Evolutionary conservation across 2,113 vertebrate species (phyloP).

Genomic region (Clupea harengus): DNA sequence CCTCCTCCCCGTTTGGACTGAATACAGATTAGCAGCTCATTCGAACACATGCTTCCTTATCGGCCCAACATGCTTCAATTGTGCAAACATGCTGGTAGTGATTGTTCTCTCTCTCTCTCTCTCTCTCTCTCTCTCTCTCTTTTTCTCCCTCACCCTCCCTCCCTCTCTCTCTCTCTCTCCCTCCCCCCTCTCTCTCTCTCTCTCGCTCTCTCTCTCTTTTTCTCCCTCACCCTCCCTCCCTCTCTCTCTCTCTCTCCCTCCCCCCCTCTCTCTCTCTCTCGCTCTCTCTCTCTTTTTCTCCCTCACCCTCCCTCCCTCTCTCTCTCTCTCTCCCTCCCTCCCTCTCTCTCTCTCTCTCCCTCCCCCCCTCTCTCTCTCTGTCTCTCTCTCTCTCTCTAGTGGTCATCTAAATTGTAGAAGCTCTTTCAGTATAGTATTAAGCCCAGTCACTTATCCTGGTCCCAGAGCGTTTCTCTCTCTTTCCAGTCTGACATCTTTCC

Average conservation of each 20-base stretch:
- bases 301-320: slow-evolving; percentile 19
- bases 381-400: slow-evolving; percentile 26
- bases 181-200: slow-evolving; percentile 34
- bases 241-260: slow-evolving; percentile 16
- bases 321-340: slow-evolving; percentile 14
- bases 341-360: slow-evolving; percentile 30
- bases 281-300: not conserved
- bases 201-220: slow-evolving; percentile 17
- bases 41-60: slow-evolving; percentile 39
- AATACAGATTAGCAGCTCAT: slow-evolving; percentile 58
- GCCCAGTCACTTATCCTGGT: not conserved
- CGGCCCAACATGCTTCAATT: slow-evolving; percentile 56
- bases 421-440: slow-evolving; percentile 22
- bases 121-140: not conserved
- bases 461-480: not conserved
- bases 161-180: slow-evolving; percentile 26
- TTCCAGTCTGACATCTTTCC: not conserved
- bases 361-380: not conserved
- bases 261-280: not conserved
- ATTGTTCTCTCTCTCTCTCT: not conserved
- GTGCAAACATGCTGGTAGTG: slow-evolving; percentile 49
- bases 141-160: slow-evolving; percentile 19
- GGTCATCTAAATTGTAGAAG: not conserved
- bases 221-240: not conserved
- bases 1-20: slow-evolving; percentile 26